Evolutionary conservation across 2,888 invertebrate species (phyloP).

Genomic region (Drosophila yooni): DNA sequence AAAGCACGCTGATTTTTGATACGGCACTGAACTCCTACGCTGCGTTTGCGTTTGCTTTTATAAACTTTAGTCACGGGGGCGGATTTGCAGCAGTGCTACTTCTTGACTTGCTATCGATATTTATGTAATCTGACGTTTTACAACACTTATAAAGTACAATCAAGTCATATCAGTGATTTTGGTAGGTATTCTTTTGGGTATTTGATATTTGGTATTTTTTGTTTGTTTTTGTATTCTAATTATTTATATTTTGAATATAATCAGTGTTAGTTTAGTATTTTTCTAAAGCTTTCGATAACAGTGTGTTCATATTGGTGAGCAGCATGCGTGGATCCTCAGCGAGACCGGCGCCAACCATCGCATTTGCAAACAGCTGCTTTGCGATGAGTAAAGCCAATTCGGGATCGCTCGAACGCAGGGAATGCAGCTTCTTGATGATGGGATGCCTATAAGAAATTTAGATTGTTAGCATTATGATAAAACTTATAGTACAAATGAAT

Average conservation of each 20-base stretch:
- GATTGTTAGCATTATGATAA: neutral
- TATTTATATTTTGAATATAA: slow-evolving; percentile 29
- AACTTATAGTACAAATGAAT: neutral
- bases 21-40: slow-evolving; percentile 73
- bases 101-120: slow-evolving; percentile 29
- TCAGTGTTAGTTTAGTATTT: slow-evolving; percentile 86
- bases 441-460: slow-evolving; percentile 88
- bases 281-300: slow-evolving; percentile 92
- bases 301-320: slow-evolving; percentile 93
- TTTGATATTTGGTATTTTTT: neutral
- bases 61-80: slow-evolving; percentile 77
- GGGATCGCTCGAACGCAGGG: slow-evolving; percentile 90
- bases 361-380: slow-evolving; percentile 96
- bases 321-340: slow-evolving; percentile 95
- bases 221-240: slow-evolving; percentile 18
- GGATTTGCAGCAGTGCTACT: slow-evolving; percentile 29
- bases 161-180: no score
- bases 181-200: slow-evolving; percentile 12
- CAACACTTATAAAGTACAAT: slow-evolving; percentile 10
- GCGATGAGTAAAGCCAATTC: slow-evolving; percentile 93
- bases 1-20: slow-evolving; percentile 69
- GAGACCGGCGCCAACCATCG: slow-evolving; percentile 97
- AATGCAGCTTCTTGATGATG: slow-evolving; percentile 94
- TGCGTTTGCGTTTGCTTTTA: slow-evolving; percentile 65
- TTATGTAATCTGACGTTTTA: neutral